Base-by-base conservation (phyloP, 2,888 invertebrate species). In the Leptura quadrifasciata region DNA sequence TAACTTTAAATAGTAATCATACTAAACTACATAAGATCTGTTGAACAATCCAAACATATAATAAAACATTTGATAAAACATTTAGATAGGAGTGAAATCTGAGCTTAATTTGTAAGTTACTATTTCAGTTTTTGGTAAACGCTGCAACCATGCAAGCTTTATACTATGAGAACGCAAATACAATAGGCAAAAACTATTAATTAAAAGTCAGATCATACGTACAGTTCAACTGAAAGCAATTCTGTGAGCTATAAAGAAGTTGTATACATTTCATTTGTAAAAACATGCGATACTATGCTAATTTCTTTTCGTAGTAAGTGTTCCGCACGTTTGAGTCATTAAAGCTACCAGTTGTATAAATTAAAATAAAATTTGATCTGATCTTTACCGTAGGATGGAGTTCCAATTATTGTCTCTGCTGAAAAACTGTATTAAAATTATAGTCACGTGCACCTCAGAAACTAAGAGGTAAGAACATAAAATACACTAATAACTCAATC, bases 131-230 rank as follows among this genome's bases (percentile, higher is more conserved):
- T 35, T 17, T 20, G 39, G 12, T 39, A 39, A 15, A 39, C 39
- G 12, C 12, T n/a, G 39, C 12, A 39, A 39, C n/a, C n/a, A 31
- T 31, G 0, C 27, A 8, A 6, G 27, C 27, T 31, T 0, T 31
- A 31, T 2, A 31, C 27, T 8, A 55, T 55, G 60, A 27, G n/a
- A 61, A n/a, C 20, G 17, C 15, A 63, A 35, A 5, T 63, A 20
- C 31, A 35, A 6, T 2, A 35, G 10, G 63, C 39, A 63, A 63
- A 63, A 63, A 63, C 63, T 10, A 20, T 39, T 63, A 63, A 63
- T 63, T 63, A 63, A 63, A 63, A 1, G 12, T 39, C 8, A 15
- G n/a, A n/a, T 47, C 47, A 47, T 47, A 47, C 9, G 63, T 35
- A 20, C n/a, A 39, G 17, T 63, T 63, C 39, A 12, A 63, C 39